Base-by-base conservation (phyloP, 2,113 vertebrate genomes). In the Spilogale gracilis region DNA sequence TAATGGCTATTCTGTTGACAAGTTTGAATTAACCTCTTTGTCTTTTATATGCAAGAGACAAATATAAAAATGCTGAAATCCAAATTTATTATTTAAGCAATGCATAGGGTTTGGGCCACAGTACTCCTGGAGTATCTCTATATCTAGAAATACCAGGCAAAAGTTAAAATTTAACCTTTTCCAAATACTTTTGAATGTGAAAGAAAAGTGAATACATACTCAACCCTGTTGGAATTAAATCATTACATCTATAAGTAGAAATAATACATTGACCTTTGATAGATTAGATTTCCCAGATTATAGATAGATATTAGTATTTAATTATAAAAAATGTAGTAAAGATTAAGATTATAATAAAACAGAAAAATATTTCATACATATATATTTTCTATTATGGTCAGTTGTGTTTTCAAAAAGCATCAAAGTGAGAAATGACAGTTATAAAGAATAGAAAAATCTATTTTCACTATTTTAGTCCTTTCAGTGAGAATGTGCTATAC, bases 261-360 rank as follows among this genome's bases (percentile, higher is more conserved):
- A 27, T 1, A 5, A 93, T 96, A 95, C 89, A 78, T 78, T 73
- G 63, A 96, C 76, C 14, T 94, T 91, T 82, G 73, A 78, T 73
- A 97, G 96, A 88, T 61, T 96, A 95, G 93, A 13, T 88, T 94
- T 67, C 60, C 63, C 45, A 96, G 91, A 97, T 82, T 30, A 79
- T 54, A 95, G 50, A 82, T 95, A 96, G 52, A 79, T 94, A 95
- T 82, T 84, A 96, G 13, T 95, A 69, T 79, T 92, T 95, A 48
- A 78, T 84, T 86, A 25, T 94, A 89, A 93, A 97, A 93, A 91
- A 13, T 87, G 1, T 58, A 85, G 30, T 32, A 98, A 61, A 87
- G 73, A 98, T 97, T 94, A 97, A 96, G 65, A 91, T n/a, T n/a
- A 60, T 67, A 97, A 91, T 91, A 96, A 63, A 83, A 89, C 80